Evolutionary conservation across 2,113 vertebrate species (phyloP), one percentile per base, ranked within the genome.

Genomic region (Tenrec ecaudatus): DNA sequence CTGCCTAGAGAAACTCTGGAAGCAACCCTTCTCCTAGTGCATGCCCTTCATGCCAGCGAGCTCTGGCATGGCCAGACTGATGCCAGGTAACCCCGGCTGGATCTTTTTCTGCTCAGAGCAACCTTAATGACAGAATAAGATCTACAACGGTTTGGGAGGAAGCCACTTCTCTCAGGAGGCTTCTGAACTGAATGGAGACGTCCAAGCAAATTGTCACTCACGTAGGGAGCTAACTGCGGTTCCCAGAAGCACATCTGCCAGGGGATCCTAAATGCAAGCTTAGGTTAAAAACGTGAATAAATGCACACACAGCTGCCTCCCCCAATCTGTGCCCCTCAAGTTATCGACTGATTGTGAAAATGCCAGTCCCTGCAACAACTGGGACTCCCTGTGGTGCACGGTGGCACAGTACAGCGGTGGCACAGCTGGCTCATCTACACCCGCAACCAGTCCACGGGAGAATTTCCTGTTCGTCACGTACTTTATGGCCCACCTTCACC

Each of bases 221-320:
- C 86, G 75, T 5, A 69, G 3, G 5, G 27, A 91, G 6, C 47
- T 53, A 40, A 86, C 68, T 22, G 8, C 20, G 62, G 69, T 40
- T 82, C 84, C 53, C 62, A 73, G 33, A 53, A 36, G 5, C 40
- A 86, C 29, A 36, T 31, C 19, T 9, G 4, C n/a, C 29, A 33
- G 10, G 14, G 31, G 23, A 20, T 86, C 76, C 80, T 64, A 62
- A 79, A 31, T 2, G 17, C 71, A 47, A 1, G 69, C 43, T 87
- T 57, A 89, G 43, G 57, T 87, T 86, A 40, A 75, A 27, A 40
- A 12, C 25, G 5, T 62, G 14, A 62, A 25, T 16, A 62, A 62
- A 31, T 15, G 9, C 40, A n/a, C 4, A 23, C 11, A 16, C 0
- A 4, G 29, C 1, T n/a, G 19, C 14, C n/a, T 2, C 86, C 83